Evolutionary conservation across 2,113 vertebrate species (phyloP), one percentile per base, ranked within the genome.

Genomic region (Rafetus swinhoei): DNA sequence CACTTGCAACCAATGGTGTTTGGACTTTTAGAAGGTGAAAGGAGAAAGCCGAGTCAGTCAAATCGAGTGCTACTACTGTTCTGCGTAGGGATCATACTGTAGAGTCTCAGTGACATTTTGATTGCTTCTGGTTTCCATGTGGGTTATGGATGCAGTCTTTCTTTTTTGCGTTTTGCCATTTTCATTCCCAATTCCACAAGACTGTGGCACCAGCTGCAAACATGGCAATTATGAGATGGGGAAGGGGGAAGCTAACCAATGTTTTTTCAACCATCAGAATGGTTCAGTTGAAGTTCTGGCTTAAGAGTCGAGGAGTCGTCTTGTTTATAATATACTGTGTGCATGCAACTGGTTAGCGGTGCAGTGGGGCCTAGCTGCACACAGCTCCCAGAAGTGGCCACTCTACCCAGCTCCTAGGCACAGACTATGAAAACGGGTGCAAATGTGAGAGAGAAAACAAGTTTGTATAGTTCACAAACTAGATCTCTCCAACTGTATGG

Each of bases 391-490:
- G 45, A 45, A 45, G 45, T 45, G 45, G 45, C 45, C 45, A 45
- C 45, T 45, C 45, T 45, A 45, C 45, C 45, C 45, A 45, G 45
- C 45, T 45, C 45, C 45, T 45, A 6, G 45, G 45, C 45, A 45
- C 45, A 45, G 45, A 81, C 6, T 1, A 74, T 53, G 52, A 82
- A 74, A 96, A 29, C 2, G 57, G 72, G 54, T 39, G 24, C 11
- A 55, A 90, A 84, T 53, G 5, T 65, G 92, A 92, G 85, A 95
- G 94, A 94, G 3, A 2, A 94, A 94, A 86, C 76, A 54, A 87
- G 93, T 52, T 72, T 81, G 12, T 87, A 53, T 7, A 84, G 35
- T 82, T 91, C 92, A 90, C 84, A 72, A 91, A 55, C 12, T 91
- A 77, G 24, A 24, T 50, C 74, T 76, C 35, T 95, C 94, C 93